Evolutionary conservation across 1,140 invertebrate species (phyloP).

Genomic region (Lamellibrachia luymesi): DNA sequence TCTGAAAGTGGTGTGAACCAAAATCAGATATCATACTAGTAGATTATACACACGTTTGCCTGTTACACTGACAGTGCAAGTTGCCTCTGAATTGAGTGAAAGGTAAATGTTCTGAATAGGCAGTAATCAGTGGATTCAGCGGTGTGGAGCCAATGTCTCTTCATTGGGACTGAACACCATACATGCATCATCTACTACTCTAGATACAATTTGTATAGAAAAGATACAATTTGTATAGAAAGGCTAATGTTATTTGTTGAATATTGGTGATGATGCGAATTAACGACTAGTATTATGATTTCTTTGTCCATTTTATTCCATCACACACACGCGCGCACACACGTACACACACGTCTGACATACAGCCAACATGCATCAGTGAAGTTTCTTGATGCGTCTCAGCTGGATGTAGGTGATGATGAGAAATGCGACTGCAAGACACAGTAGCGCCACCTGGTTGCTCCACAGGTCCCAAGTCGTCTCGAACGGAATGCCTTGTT

Average conservation of each 20-base stretch:
- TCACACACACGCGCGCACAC: background rate
- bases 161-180: background rate
- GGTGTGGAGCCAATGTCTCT: background rate
- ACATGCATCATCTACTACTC: background rate
- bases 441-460: constrained; percentile 40
- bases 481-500: constrained; percentile 39
- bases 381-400: constrained; percentile 19
- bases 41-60: background rate
- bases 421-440: constrained; percentile 39
- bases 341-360: background rate
- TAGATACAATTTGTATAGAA: background rate
- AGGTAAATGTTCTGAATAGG: background rate
- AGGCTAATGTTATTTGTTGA: background rate
- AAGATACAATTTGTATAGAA: background rate
- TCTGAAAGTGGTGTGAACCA: background rate
- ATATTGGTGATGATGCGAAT: background rate
- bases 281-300: background rate
- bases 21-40: background rate
- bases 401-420: constrained; percentile 42
- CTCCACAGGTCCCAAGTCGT: constrained; percentile 49
- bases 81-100: background rate
- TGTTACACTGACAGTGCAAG: background rate
- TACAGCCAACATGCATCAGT: background rate
- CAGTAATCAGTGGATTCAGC: background rate
- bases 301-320: background rate